Evolutionary conservation across 2,888 invertebrate species (phyloP), one percentile per base, ranked within the genome.

Genomic region (Heliconius ethilla): DNA sequence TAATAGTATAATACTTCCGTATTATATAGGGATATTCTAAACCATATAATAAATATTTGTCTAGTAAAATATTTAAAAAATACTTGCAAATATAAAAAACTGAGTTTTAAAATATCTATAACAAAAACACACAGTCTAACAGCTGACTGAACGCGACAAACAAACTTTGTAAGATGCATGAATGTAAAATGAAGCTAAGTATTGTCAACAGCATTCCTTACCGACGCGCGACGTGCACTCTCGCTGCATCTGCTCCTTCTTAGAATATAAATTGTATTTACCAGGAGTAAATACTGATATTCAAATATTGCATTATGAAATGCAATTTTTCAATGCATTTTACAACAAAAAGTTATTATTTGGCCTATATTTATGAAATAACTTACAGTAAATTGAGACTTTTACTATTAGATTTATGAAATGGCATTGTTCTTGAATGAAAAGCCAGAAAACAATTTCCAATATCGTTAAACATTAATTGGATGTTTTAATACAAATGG

Each of bases 121-220:
- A 51, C 51, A 62, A 69, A 40, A 45, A 45, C n/a, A 45, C n/a
- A 69, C 3, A 7, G 5, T 25, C 67, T n/a, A 40, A 69, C 40
- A 69, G 40, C 25, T 27, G 69, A 45, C 25, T 27, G 69, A 45
- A 69, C 13, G 7, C 69, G 40, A 67, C 67, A 67, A 69, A 69
- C 62, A 13, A 25, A 40, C 59, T 18, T 18, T n/a, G 51, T 45
- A 76, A 55, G 70, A 77, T 82, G 81, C 78, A 77, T 78, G 83
- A 84, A 83, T 82, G 79, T 82, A 65, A 82, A 84, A 83, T 83
- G 82, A 81, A 83, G 80, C 82, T 81, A 76, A 79, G 79, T 79
- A 84, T 82, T 82, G 82, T 84, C 82, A 83, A 82, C 82, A 81
- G 75, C 83, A 83, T 83, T 82, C 83, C 83, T 83, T 80, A 75